Evolutionary conservation across 2,888 invertebrate genomes (phyloP), one percentile per base, ranked within the genome.

Genomic region (Zele albiditarsus): DNA sequence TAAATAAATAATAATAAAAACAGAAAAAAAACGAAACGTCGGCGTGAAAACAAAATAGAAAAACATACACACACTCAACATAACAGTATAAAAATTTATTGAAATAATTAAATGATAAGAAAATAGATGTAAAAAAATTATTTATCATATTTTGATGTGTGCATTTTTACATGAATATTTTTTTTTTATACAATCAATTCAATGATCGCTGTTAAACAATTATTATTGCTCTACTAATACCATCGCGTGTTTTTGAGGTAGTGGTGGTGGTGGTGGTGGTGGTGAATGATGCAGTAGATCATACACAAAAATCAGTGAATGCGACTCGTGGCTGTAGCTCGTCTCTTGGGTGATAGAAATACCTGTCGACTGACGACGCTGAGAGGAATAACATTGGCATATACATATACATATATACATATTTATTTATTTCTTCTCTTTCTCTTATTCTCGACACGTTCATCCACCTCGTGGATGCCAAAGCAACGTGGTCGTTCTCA

Each of bases 341-440:
- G 38, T 38, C 10, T 12, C 38, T 38, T 38, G 38, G 38, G 46
- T 60, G 62, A 77, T 74, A 74, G 73, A 77, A 77, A 77, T 73
- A 77, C 76, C 76, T 76, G 73, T 73, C 73, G 70, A 58, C 69
- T 76, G 58, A 69, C 53, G 65, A 27, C 38, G 38, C 38, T 46
- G 33, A 69, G 33, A 25, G 38, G n/a, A 42, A 23, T 46, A 58
- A 69, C 57, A 38, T 58, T 20, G 1, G 20, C 20, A 53, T 53
- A 53, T 20, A 46, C 16, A 46, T 46, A 53, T 53, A 46, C 16
- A 46, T 46, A 16, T 3, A 23, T 46, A 46, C n/a, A n/a, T 46
- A 46, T 42, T 42, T 53, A 53, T 53, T 53, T 53, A 65, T 46
- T 75, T 57, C 31, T 67, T 58, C 53, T 42, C 42, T 31, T 25